Evolutionary conservation across 2,797 vertebrate species (phyloP).

Genomic region (Benthosema pterotum): DNA sequence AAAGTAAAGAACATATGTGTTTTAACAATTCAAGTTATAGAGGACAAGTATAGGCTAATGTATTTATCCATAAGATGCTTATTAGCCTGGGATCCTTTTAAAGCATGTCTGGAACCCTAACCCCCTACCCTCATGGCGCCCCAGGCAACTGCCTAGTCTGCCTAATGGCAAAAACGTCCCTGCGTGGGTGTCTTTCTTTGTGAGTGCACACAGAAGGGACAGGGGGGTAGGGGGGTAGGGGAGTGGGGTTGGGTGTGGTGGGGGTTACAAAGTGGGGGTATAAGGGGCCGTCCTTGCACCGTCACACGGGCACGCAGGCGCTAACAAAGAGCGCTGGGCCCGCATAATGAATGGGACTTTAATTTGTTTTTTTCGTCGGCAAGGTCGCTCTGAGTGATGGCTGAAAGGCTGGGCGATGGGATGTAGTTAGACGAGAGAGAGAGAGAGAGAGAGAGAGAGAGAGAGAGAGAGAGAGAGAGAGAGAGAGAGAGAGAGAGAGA

Average conservation of each 20-base stretch:
- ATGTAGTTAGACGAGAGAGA: conserved; percentile 20
- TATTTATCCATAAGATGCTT: no score
- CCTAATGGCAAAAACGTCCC: no score
- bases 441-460: no score
- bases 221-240: not conserved
- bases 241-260: conserved; percentile 9
- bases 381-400: conserved; percentile 62
- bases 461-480: not conserved
- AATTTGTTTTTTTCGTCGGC: conserved; percentile 68
- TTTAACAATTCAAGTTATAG: no score
- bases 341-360: conserved; percentile 69
- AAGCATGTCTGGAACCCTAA: no score
- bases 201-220: not conserved
- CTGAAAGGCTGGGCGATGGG: conserved; percentile 33
- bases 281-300: conserved; percentile 55
- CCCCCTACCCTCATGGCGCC: no score
- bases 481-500: conserved; percentile 27
- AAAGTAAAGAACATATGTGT: no score
- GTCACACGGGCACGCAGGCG: conserved; percentile 48
- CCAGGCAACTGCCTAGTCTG: no score
- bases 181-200: conserved; percentile 9
- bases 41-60: no score
- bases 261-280: not conserved
- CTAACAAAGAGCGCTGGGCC: conserved; percentile 67
- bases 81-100: no score